Percentiles rank a stretch among this genome's conserved stretches.
Evolutionary conservation across 35 echinoderm and acorn worm genomes (phyloP).

Genomic region (Apostichopus parvimensis): DNA sequence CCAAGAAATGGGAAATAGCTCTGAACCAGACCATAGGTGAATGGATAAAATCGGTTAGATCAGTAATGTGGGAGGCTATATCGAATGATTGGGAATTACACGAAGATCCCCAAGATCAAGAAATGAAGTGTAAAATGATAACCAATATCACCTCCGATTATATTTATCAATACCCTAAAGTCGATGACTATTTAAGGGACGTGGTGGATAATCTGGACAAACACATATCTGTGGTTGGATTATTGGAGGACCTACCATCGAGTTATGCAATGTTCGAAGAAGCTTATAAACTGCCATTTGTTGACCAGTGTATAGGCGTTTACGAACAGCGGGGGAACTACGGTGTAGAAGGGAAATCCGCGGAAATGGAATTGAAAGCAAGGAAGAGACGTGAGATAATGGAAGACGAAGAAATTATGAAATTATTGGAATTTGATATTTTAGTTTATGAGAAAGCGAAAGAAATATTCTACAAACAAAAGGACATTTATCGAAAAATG

Average conservation of each 20-base stretch:
- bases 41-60: neutral
- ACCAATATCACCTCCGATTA: neutral
- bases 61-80: neutral
- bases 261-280: slow-evolving; percentile 6
- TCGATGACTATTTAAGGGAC: neutral
- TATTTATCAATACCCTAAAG: neutral
- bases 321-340: neutral
- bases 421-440: slow-evolving; percentile 22
- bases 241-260: neutral
- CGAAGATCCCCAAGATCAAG: neutral
- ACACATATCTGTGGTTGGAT: slow-evolving; percentile 19
- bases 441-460: slow-evolving; percentile 19
- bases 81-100: neutral
- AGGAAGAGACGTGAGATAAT: neutral
- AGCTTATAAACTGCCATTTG: slow-evolving; percentile 25
- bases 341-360: neutral
- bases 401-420: neutral
- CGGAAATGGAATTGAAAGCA: neutral
- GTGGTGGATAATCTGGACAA: slow-evolving; percentile 15
- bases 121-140: no score
- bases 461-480: neutral
- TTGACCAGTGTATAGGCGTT: neutral
- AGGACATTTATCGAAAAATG: no score
- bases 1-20: neutral
- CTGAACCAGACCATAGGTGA: neutral